phyloP scores from a whole-genome alignment of 1,140 invertebrate species.

The Ips nitidus region DNA sequence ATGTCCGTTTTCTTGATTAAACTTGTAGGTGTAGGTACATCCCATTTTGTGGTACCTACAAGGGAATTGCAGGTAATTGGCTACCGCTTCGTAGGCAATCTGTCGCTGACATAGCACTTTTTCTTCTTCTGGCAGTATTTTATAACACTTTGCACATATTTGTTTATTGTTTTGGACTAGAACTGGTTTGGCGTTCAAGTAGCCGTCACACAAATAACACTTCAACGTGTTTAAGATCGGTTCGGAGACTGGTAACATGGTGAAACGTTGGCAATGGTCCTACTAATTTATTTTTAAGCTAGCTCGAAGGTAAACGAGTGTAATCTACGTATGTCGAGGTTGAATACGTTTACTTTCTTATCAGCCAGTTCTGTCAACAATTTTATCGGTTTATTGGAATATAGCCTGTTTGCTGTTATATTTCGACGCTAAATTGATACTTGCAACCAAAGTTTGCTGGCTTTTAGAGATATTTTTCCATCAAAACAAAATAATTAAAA shows the following conservation, averaged over 20 bases:
- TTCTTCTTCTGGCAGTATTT: conserved; percentile 24
- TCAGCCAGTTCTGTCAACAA: conserved; percentile 21
- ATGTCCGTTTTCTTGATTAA: conserved; percentile 13
- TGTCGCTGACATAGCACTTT: conserved; percentile 15
- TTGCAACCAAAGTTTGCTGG: too few species aligned
- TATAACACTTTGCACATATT: conserved; percentile 31
- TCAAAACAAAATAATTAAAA: too few species aligned
- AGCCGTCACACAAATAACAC: conserved; percentile 22
- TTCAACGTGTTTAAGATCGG: conserved; percentile 16
- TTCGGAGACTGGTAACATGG: conserved; percentile 17
- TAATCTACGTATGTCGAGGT: conserved; percentile 17
- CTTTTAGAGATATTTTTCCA: too few species aligned
- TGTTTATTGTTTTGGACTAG: conserved; percentile 15
- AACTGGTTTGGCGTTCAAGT: conserved; percentile 22
- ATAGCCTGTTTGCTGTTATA: too few species aligned
- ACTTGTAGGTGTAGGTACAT: conserved; percentile 19
- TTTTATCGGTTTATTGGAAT: conserved; percentile 3
- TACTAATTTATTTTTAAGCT: conserved; percentile 30
- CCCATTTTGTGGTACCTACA: conserved; percentile 32
- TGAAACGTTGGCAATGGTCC: neutral
- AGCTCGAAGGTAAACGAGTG: conserved; percentile 21
- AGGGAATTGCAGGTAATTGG: conserved; percentile 25
- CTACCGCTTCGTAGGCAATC: conserved; percentile 23
- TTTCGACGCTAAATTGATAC: too few species aligned
- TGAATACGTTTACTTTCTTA: conserved; percentile 3